phyloP scores from a whole-genome alignment of 2,113 vertebrate species.

The Rhegmatorhina hoffmannsi region DNA sequence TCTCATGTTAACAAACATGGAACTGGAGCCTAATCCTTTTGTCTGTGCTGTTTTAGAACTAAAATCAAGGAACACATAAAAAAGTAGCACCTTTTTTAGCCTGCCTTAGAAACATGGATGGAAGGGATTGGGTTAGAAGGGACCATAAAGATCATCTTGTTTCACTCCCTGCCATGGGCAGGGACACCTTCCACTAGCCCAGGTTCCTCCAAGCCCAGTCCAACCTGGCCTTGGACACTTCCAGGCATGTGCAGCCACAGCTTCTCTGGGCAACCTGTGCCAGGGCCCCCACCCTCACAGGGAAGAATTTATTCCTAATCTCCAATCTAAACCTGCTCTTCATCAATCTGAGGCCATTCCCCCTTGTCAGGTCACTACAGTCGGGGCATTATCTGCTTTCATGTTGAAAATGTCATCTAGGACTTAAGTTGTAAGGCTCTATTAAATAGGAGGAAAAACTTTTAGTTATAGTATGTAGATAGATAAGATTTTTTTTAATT shows the following conservation, averaged over 20 bases:
- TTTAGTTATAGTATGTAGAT: neutral
- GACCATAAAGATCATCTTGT: neutral
- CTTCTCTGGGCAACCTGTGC: neutral
- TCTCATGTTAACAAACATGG: neutral
- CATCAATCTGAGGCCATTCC: neutral
- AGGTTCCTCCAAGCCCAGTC: accelerated
- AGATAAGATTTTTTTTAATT: neutral
- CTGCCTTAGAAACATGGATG: neutral
- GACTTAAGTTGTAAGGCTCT: neutral
- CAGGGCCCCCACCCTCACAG: neutral
- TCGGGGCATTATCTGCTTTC: neutral
- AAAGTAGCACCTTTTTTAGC: neutral
- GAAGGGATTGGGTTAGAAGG: neutral
- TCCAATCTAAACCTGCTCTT: neutral
- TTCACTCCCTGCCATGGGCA: neutral
- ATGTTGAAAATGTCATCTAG: neutral
- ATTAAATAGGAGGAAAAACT: neutral
- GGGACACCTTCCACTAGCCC: neutral
- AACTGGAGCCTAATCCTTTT: neutral
- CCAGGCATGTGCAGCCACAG: neutral
- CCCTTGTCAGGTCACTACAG: neutral
- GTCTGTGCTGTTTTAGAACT: neutral
- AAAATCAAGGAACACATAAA: neutral
- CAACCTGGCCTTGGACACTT: accelerated
- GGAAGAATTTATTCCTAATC: neutral